Conservation (phyloP, 2,113 vertebrate genomes). For the Suricata suricatta region DNA sequence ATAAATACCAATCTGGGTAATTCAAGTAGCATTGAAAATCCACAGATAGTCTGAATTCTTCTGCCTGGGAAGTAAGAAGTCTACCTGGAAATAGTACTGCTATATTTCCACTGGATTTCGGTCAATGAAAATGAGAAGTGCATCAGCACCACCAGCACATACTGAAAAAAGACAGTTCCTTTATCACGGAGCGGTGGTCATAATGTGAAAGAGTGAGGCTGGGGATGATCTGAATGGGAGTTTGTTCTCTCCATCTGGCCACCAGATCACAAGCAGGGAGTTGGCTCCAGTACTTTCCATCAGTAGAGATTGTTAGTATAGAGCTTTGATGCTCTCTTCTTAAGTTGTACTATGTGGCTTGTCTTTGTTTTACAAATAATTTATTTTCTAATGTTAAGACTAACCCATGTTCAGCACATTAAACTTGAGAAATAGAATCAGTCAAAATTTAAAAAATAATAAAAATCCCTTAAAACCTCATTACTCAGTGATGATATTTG, state of each 20-base stretch:
- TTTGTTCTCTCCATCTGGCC: rapidly evolving
- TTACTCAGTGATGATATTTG: neutral
- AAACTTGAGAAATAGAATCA: neutral
- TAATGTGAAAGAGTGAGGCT: neutral
- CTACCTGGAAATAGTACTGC: neutral
- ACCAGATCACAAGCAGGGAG: neutral
- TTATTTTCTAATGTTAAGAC: neutral
- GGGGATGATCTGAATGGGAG: neutral
- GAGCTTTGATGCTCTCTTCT: neutral
- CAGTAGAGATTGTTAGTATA: neutral
- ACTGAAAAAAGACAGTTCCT: neutral
- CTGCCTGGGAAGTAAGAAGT: neutral
- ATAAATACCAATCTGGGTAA: slow-evolving; percentile 3
- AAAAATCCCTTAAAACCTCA: neutral
- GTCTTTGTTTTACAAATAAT: neutral
- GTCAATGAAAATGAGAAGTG: neutral
- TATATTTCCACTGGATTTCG: neutral
- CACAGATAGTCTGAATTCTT: neutral
- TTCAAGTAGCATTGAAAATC: slow-evolving; percentile 36
- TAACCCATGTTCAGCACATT: neutral
- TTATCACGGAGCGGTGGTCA: neutral
- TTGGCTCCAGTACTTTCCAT: neutral
- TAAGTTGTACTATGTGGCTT: neutral
- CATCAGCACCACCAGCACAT: neutral
- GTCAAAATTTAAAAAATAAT: neutral